phyloP scores from a whole-genome alignment of 2,113 vertebrate species.

The Ondatra zibethicus region DNA sequence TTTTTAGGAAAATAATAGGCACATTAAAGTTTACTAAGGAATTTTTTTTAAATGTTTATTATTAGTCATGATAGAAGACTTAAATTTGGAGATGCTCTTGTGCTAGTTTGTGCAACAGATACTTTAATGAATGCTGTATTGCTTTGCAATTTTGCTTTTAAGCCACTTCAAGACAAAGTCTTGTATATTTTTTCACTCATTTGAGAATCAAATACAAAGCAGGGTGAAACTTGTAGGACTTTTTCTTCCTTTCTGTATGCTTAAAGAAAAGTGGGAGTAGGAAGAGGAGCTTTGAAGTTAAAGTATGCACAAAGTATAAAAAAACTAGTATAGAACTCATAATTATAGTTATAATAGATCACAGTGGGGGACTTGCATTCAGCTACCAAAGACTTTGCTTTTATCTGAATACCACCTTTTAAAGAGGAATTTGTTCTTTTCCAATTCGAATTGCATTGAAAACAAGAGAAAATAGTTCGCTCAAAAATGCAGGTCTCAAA shows the following conservation, averaged over 20 bases:
- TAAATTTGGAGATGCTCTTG: neutral
- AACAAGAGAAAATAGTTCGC: neutral
- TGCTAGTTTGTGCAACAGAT: neutral
- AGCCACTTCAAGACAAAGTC: neutral
- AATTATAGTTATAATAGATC: neutral
- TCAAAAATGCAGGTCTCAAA: neutral
- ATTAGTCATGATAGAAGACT: neutral
- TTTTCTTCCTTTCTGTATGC: neutral
- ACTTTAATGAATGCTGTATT: neutral
- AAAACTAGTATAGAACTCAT: neutral
- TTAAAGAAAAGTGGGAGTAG: neutral
- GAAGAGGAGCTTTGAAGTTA: too few relatives aligned
- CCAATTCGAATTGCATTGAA: neutral
- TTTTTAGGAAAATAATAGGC: neutral
- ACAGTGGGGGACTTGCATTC: neutral
- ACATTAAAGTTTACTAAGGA: neutral
- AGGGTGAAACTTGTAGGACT: neutral
- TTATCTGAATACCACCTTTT: neutral
- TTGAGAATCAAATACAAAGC: neutral
- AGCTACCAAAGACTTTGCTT: neutral
- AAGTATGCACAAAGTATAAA: neutral
- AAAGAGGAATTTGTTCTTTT: neutral
- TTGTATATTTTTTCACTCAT: neutral
- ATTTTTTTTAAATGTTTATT: conserved; percentile 50
- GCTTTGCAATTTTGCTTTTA: neutral